Conservation (phyloP, 2,797 vertebrate species). For the Eulemur rubriventer region DNA sequence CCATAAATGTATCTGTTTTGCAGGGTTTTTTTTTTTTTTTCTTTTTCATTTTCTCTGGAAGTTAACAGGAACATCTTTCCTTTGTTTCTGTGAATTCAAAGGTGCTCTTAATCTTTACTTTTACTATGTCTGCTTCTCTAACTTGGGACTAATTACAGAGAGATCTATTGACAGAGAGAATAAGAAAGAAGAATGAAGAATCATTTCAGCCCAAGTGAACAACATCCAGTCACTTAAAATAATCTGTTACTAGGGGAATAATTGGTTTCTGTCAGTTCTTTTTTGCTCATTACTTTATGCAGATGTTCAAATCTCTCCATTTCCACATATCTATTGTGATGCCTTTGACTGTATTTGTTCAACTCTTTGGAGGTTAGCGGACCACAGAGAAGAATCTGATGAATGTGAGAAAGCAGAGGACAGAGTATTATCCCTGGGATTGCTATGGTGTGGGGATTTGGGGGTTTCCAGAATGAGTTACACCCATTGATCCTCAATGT, state of each 20-base stretch:
- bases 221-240: not conserved
- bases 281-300: slow-evolving; percentile 10
- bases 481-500: not conserved
- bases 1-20: not conserved
- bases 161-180: not conserved
- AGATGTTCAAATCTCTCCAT: slow-evolving; percentile 57
- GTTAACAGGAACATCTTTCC: not conserved
- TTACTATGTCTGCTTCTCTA: not conserved
- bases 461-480: not conserved
- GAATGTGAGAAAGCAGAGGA: not conserved
- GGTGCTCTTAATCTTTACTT: not conserved
- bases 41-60: not conserved
- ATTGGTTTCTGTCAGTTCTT: not conserved
- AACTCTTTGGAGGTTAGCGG: slow-evolving; percentile 8
- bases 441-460: not conserved
- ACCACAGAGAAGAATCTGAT: not conserved
- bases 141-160: slow-evolving; percentile 23
- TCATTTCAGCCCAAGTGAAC: not conserved
- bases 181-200: not conserved
- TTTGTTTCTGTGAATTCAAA: slow-evolving; percentile 19
- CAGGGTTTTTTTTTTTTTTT: not conserved
- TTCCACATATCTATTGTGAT: not conserved
- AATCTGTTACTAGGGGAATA: slow-evolving; percentile 18
- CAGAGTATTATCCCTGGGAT: too few species aligned
- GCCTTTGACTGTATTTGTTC: not conserved